phyloP scores from a whole-genome alignment of 2,113 vertebrate species.

The Coreoperca whiteheadi region DNA sequence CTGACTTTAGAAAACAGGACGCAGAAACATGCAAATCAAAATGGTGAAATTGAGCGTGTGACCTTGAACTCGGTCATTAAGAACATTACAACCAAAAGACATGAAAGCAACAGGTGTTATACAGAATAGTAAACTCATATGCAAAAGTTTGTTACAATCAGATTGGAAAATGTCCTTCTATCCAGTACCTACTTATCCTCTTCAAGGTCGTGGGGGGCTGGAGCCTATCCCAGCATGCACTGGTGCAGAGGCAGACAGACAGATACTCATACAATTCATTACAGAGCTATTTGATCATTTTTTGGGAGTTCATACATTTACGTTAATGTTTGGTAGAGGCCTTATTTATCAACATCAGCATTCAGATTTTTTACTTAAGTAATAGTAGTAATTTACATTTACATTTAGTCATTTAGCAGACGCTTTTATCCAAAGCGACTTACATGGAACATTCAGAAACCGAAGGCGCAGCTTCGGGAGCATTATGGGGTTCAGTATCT shows the following conservation, averaged over 20 bases:
- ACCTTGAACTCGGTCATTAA: constrained; percentile 7
- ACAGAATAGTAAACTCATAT: not conserved
- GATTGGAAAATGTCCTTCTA: not conserved
- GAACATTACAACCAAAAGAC: not conserved
- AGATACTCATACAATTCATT: not conserved
- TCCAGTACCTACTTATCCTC: not conserved
- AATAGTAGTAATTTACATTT: too few species aligned
- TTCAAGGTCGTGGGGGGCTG: not conserved
- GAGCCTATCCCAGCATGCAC: not conserved
- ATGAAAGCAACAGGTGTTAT: not conserved
- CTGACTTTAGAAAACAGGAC: not conserved
- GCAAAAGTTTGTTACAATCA: not conserved
- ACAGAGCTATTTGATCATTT: too few species aligned
- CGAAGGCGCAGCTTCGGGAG: too few species aligned
- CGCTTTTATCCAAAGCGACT: too few species aligned
- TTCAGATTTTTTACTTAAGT: not conserved
- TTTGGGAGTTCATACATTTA: not conserved
- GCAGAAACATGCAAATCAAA: constrained; percentile 27
- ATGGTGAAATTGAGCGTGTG: constrained; percentile 11
- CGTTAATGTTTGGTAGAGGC: not conserved
- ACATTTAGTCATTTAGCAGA: too few species aligned
- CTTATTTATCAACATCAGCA: not conserved
- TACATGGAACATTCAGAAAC: too few species aligned
- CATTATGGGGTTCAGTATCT: too few species aligned
- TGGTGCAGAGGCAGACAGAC: not conserved